Conservation (phyloP, 2,888 invertebrate species). For the Diaprepes abbreviatus region DNA sequence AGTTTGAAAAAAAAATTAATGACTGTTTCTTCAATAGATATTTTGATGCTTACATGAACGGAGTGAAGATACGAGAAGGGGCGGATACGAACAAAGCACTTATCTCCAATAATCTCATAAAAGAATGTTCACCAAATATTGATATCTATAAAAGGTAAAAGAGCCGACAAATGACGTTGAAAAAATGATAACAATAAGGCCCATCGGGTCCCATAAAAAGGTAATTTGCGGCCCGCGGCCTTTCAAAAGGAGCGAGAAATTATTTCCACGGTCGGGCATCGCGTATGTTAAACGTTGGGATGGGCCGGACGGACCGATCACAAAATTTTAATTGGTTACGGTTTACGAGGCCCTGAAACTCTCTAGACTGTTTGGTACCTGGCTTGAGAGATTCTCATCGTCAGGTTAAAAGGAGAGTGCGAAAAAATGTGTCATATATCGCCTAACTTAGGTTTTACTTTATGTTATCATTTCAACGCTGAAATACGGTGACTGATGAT, state of each 20-base stretch:
- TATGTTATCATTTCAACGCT: too few relatives aligned
- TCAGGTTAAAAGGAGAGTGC: conserved; percentile 8
- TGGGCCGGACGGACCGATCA: conserved; percentile 55
- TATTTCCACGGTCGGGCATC: conserved; percentile 43
- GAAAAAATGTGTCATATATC: background rate
- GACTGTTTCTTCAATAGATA: too few relatives aligned
- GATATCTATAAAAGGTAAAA: conserved; percentile 42
- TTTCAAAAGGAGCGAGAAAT: conserved; percentile 49
- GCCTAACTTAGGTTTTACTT: too few relatives aligned
- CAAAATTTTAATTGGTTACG: conserved; percentile 60
- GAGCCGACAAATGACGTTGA: conserved; percentile 42
- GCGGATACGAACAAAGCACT: conserved; percentile 12
- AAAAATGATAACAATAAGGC: conserved; percentile 46
- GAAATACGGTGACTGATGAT: too few relatives aligned
- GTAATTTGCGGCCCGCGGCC: conserved; percentile 55
- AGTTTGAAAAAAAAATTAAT: too few relatives aligned
- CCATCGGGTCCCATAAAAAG: conserved; percentile 54
- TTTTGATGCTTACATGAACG: too few relatives aligned
- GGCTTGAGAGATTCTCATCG: conserved; percentile 13
- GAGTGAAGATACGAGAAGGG: background rate
- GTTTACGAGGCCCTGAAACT: conserved; percentile 45
- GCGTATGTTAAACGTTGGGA: conserved; percentile 58
- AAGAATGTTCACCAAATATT: conserved; percentile 47
- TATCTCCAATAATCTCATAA: conserved; percentile 26
- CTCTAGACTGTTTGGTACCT: conserved; percentile 50